A percentile compares a stretch with the other conserved stretches of the same genome.
Conservation (phyloP, 1,140 invertebrate genomes). For the Drosophila punjabiensis region DNA sequence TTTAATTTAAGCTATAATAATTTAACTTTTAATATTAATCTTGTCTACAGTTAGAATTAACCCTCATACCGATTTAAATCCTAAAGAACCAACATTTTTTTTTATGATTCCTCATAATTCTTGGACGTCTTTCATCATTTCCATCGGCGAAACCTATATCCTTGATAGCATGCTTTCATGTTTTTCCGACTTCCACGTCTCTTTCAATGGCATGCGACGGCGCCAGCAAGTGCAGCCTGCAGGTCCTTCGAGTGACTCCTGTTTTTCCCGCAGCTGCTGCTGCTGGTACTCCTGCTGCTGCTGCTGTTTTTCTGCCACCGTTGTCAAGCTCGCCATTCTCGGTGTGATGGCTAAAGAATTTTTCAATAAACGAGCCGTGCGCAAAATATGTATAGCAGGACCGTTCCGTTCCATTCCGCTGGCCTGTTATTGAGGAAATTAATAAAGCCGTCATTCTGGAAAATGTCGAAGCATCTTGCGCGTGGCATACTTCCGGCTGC, state of each 20-base stretch:
- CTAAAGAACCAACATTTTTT: neutral
- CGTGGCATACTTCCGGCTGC: slow-evolving; percentile 26
- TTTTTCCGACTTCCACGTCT: slow-evolving; percentile 27
- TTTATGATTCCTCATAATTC: slow-evolving; percentile 17
- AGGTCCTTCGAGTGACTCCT: slow-evolving; percentile 28
- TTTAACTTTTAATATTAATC: neutral
- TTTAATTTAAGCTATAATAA: neutral
- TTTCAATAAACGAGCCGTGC: slow-evolving; percentile 59
- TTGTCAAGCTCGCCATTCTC: slow-evolving; percentile 39
- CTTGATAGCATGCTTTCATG: slow-evolving; percentile 40
- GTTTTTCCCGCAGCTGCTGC: slow-evolving; percentile 10
- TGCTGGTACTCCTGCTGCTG: slow-evolving; percentile 2
- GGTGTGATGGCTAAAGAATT: slow-evolving; percentile 53
- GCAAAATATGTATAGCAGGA: slow-evolving; percentile 43
- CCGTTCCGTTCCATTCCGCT: slow-evolving; percentile 11
- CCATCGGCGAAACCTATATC: neutral
- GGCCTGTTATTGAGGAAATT: slow-evolving; percentile 58
- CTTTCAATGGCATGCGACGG: slow-evolving; percentile 31
- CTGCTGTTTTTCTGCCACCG: slow-evolving; percentile 25
- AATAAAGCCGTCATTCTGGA: slow-evolving; percentile 50
- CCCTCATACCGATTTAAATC: neutral
- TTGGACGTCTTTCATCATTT: neutral
- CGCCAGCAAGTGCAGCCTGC: slow-evolving; percentile 38
- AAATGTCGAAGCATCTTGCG: slow-evolving; percentile 46
- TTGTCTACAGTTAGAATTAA: neutral